Conservation (phyloP, 2,888 invertebrate genomes). For the Microctonus aethiopoides region DNA sequence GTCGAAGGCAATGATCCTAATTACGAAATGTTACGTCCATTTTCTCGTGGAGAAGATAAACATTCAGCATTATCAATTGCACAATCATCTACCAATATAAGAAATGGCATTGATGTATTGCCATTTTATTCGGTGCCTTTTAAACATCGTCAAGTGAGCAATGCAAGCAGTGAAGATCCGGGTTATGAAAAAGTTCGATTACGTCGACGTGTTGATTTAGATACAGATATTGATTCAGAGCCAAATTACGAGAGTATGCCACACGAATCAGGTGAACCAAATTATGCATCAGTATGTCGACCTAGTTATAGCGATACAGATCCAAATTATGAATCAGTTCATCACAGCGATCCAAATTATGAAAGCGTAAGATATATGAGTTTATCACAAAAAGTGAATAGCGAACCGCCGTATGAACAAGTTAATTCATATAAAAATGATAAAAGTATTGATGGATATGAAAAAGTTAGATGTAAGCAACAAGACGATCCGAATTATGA, state of each 20-base stretch:
- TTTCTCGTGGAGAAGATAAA: constrained; percentile 22
- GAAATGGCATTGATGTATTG: constrained; percentile 52
- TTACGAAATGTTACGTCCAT: constrained; percentile 80
- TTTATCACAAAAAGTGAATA: constrained; percentile 66
- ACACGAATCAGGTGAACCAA: constrained; percentile 69
- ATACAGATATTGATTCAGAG: constrained; percentile 72
- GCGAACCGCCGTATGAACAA: constrained; percentile 71
- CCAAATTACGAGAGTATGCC: constrained; percentile 84
- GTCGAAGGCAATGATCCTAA: constrained; percentile 74
- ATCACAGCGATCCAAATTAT: constrained; percentile 81
- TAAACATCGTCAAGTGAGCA: constrained; percentile 60
- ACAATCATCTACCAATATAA: constrained; percentile 22
- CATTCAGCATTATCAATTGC: constrained; percentile 21
- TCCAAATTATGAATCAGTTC: constrained; percentile 78
- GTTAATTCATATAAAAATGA: constrained; percentile 51
- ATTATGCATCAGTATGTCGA: constrained; percentile 71
- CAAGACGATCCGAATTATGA: constrained; percentile 48
- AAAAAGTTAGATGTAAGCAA: constrained; percentile 45
- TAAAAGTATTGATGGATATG: constrained; percentile 41
- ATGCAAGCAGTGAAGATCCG: constrained; percentile 66
- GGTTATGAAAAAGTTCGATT: constrained; percentile 70
- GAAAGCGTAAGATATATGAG: constrained; percentile 84
- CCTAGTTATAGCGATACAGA: constrained; percentile 78
- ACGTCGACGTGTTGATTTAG: constrained; percentile 48
- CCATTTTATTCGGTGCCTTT: constrained; percentile 55